These are phyloP conservation scores for Lasiurus cinereus DNA, from an alignment of 2,113 vertebrate species.

Conservation along the genomic window DNA sequence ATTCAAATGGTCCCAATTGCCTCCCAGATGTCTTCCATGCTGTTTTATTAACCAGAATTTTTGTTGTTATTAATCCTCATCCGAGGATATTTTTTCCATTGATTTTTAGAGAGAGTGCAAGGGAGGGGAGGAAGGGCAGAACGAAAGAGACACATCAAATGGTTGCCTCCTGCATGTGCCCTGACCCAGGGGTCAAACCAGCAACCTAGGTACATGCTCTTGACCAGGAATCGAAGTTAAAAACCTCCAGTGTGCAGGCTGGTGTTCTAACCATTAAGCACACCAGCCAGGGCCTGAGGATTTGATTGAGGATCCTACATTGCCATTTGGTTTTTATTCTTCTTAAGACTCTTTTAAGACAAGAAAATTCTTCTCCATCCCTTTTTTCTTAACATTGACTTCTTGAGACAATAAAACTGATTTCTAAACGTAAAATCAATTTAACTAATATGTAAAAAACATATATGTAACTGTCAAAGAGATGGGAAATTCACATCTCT, in stretches of 20 bases:
- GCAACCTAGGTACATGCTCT: no score
- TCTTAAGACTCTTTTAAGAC: background rate
- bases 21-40: background rate
- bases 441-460: background rate
- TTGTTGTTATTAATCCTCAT: no score
- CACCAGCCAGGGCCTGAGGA: no score
- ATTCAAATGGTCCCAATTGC: background rate
- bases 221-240: no score
- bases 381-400: background rate
- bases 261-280: no score
- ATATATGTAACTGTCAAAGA: background rate
- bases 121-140: no score
- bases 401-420: background rate
- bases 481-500: background rate
- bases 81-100: no score
- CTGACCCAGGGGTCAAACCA: no score
- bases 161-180: no score
- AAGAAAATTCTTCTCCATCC: background rate
- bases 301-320: background rate
- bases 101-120: no score
- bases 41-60: background rate
- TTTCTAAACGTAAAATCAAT: constrained; percentile 52
- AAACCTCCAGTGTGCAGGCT: no score
- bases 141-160: no score
- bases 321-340: background rate